phyloP scores from a whole-genome alignment of 2,113 vertebrate genomes.

The Vanacampus margaritifer region DNA sequence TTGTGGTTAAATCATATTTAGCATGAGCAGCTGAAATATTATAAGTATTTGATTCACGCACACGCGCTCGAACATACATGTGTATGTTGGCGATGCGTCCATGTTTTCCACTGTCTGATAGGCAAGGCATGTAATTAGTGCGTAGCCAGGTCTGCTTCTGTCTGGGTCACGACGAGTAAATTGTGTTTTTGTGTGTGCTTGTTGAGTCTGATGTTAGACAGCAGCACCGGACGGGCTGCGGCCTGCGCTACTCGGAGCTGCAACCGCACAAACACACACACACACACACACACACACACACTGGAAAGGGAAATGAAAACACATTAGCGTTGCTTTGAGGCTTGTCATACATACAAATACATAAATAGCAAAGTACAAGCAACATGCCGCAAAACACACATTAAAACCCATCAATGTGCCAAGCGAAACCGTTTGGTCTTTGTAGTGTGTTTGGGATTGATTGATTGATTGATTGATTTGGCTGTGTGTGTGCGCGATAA shows the following conservation, averaged over 20 bases:
- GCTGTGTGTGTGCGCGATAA: constrained; percentile 37
- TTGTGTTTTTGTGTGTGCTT: constrained; percentile 21
- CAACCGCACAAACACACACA: constrained; percentile 17
- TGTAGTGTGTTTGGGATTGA: background rate
- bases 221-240: constrained; percentile 45
- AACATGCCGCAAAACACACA: constrained; percentile 33
- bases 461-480: no score
- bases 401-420: constrained; percentile 27
- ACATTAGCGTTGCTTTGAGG: constrained; percentile 2
- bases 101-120: constrained; percentile 52
- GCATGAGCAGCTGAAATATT: background rate
- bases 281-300: constrained; percentile 15
- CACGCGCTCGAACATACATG: constrained; percentile 9
- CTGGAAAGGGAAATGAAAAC: constrained; percentile 1
- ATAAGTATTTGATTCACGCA: background rate
- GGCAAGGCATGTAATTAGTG: constrained; percentile 69
- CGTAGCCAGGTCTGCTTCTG: constrained; percentile 59
- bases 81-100: constrained; percentile 39
- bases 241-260: constrained; percentile 22
- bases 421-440: constrained; percentile 32
- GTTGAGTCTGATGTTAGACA: constrained; percentile 44
- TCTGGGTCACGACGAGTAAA: constrained; percentile 55
- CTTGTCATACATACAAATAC: constrained; percentile 22
- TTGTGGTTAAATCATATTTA: no score
- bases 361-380: constrained; percentile 48